phyloP scores from a whole-genome alignment of 2,113 vertebrate genomes.

The Hemiscyllium ocellatum region DNA sequence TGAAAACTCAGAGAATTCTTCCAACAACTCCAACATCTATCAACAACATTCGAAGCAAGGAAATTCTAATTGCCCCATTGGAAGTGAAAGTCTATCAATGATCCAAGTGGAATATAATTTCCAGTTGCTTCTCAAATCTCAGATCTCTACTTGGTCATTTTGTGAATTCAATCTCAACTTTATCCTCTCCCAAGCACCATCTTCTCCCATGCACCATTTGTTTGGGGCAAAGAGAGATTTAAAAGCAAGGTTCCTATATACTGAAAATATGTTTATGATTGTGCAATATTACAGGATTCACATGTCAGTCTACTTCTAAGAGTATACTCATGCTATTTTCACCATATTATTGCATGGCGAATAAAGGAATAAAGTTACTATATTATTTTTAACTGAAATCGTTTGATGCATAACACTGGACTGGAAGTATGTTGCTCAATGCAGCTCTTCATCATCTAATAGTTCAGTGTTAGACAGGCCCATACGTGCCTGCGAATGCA shows the following conservation, averaged over 20 bases:
- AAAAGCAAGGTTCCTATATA: background rate
- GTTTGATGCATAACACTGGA: too few species aligned
- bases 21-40: background rate
- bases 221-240: background rate
- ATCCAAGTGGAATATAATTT: too few species aligned
- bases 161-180: background rate
- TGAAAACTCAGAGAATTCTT: background rate
- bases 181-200: background rate
- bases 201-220: background rate
- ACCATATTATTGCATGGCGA: too few species aligned
- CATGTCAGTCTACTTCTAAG: too few species aligned
- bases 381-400: too few species aligned
- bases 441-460: too few species aligned
- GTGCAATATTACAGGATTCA: too few species aligned
- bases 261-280: background rate
- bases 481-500: too few species aligned
- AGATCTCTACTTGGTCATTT: background rate
- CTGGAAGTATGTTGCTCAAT: too few species aligned
- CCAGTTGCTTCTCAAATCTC: background rate
- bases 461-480: too few species aligned
- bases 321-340: too few species aligned
- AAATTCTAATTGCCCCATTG: background rate
- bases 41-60: background rate
- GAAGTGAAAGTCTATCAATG: background rate
- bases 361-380: too few species aligned